Base-by-base conservation (phyloP, 2,888 invertebrate species). In the Cheilosia pagana region DNA sequence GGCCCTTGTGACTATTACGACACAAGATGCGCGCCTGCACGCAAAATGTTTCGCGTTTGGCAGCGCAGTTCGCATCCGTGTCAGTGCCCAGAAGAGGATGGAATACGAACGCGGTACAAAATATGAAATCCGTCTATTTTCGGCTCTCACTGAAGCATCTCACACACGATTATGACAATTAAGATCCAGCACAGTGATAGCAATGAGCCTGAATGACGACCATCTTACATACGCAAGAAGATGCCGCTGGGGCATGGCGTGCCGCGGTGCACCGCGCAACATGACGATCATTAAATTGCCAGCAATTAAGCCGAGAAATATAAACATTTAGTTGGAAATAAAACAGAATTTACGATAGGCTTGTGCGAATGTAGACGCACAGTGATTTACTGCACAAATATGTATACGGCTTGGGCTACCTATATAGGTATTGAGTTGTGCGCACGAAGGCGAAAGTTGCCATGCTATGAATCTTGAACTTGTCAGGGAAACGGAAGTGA, bases 321-420 rank as follows among this genome's bases (percentile, higher is more conserved):
- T 85, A 85, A 85, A 85, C 85, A 85, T 85, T 85, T 85, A 85
- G 85, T 81, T 85, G 75, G 85, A 85, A 85, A 81, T 85, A 85
- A 85, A 85, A 62, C 81, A 76, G 71, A 85, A 85, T 85, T 85
- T 85, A 85, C 81, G 85, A 85, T 70, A 65, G 85, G 43, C 70
- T 71, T 71, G 71, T 71, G 75, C 75, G 71, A 85, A 85, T 85
- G 79, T 75, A 67, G 85, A 85, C 85, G 65, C 63, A 39, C 81
- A 23, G 70, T 85, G 85, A 85, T 85, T 85, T 85, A 85, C 85
- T 70, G 57, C 60, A 28, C 25, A n/a, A 28, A 63, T 41, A 7
- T 28, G 31, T 1, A 25, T 19, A 7, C 43, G n/a, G n/a, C n/a
- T n/a, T n/a, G n/a, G n/a, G n/a, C n/a, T 16, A 43, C 43, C 6